Percentiles rank a stretch among this genome's conserved stretches.
phyloP scores from a whole-genome alignment of 2,888 invertebrate genomes.

The Pandemis heparana region DNA sequence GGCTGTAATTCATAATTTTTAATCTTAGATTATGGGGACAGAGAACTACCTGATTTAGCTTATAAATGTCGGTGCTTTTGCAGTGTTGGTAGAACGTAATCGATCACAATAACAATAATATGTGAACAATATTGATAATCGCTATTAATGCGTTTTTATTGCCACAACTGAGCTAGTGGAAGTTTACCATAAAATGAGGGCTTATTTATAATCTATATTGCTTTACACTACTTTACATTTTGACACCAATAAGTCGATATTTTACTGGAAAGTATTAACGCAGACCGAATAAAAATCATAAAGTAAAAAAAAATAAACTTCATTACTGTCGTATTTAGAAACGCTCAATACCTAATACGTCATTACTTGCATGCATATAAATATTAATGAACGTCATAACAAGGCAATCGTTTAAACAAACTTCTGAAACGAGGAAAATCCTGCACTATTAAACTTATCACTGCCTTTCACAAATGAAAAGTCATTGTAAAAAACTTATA shows the following conservation, averaged over 20 bases:
- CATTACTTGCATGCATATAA: too few relatives aligned
- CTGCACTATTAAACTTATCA: background rate
- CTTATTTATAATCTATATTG: background rate
- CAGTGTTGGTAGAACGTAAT: background rate
- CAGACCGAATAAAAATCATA: too few relatives aligned
- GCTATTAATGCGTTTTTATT: background rate
- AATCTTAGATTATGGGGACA: background rate
- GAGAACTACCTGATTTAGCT: slow-evolving; percentile 9
- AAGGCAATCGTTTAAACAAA: background rate
- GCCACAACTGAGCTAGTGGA: slow-evolving; percentile 11
- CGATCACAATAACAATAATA: slow-evolving; percentile 2
- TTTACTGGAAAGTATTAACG: too few relatives aligned
- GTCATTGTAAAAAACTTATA: background rate
- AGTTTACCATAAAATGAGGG: slow-evolving; percentile 5
- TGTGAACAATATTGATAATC: slow-evolving; percentile 14
- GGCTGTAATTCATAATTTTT: background rate
- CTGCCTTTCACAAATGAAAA: slow-evolving; percentile 1
- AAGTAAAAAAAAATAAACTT: too few relatives aligned
- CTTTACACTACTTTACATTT: background rate
- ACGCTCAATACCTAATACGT: too few relatives aligned
- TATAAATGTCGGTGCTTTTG: slow-evolving; percentile 1
- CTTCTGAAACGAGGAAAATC: background rate
- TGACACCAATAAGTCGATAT: too few relatives aligned
- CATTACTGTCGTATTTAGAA: too few relatives aligned
- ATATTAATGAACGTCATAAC: background rate